Evolutionary conservation across 1,140 invertebrate species (phyloP), one percentile per base, ranked within the genome.

Genomic region (Plodia interpunctella): DNA sequence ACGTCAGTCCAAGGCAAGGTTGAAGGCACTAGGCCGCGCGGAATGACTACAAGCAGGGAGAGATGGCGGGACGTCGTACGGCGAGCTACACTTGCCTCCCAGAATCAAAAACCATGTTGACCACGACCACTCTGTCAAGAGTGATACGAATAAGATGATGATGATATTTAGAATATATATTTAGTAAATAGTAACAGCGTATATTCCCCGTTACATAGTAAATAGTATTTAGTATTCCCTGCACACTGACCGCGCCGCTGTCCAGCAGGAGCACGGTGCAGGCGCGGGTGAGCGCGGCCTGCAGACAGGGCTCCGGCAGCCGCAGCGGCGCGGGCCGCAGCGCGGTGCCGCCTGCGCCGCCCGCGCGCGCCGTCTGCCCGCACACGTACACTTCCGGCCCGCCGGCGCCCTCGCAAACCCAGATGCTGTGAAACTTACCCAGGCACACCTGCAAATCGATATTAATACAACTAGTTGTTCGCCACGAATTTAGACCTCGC

Each of bases 351-450:
- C 90, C 82, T 0, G 91, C 90, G 13, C 93, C 90, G 0, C 95
- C 95, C 2, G 96, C 90, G 18, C 94, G 82, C 0, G 94, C 94
- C n/a, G 94, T 93, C 84, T 94, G 93, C 0, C 95, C 95, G 86
- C 94, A 95, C 25, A 92, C 91, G 86, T 91, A 95, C 2, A 93
- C 92, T 60, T 89, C 80, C 0, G 93, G 92, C 59, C 70, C 68
- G 1, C 69, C 74, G 3, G 90, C 87, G 0, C 62, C 35, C 18
- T 84, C 66, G 38, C 73, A 73, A 30, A 95, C 71, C 83, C 94
- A 94, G 2, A 95, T 83, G 60, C 92, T 93, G 80, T 96, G 95
- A 78, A 94, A 95, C 79, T 94, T 94, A 62, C 92, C 91, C 64
- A 95, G 89, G 17, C 91, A 91, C 13, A 95, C 85, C 88, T 88